A percentile compares a stretch with the other conserved stretches of the same genome.
phyloP scores from a whole-genome alignment of 2,797 vertebrate species.

The Nasua narica region DNA sequence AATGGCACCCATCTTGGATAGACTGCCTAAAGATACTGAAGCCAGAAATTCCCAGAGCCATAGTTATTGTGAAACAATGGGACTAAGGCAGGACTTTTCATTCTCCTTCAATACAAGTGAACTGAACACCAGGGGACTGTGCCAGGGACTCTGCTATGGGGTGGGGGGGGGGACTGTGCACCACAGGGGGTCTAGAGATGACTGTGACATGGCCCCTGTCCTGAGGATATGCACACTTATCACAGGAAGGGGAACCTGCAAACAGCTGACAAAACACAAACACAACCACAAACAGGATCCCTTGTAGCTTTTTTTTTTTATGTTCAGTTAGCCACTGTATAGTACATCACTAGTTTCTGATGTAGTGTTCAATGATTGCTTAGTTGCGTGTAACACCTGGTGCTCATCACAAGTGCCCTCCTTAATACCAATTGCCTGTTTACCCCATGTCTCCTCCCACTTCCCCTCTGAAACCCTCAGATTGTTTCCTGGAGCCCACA shows the following conservation, averaged over 20 bases:
- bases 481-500: too few relatives aligned
- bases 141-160: neutral
- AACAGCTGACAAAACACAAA: neutral
- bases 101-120: neutral
- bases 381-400: too few relatives aligned
- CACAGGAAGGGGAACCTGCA: neutral
- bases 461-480: too few relatives aligned
- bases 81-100: neutral
- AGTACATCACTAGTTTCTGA: too few relatives aligned
- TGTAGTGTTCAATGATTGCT: too few relatives aligned
- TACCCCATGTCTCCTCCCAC: too few relatives aligned
- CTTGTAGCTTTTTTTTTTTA: neutral
- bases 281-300: neutral
- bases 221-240: neutral
- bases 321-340: too few relatives aligned
- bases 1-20: neutral
- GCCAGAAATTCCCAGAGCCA: neutral
- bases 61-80: neutral
- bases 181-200: neutral
- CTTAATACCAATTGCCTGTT: too few relatives aligned
- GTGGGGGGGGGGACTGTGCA: neutral
- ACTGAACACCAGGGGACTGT: neutral
- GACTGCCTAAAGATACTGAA: neutral
- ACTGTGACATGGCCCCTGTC: neutral
- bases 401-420: too few relatives aligned